A percentile compares a stretch with the other conserved stretches of the same genome.
Evolutionary conservation across 1,140 invertebrate species (phyloP).

Genomic region (Leptinotarsa lineolata): DNA sequence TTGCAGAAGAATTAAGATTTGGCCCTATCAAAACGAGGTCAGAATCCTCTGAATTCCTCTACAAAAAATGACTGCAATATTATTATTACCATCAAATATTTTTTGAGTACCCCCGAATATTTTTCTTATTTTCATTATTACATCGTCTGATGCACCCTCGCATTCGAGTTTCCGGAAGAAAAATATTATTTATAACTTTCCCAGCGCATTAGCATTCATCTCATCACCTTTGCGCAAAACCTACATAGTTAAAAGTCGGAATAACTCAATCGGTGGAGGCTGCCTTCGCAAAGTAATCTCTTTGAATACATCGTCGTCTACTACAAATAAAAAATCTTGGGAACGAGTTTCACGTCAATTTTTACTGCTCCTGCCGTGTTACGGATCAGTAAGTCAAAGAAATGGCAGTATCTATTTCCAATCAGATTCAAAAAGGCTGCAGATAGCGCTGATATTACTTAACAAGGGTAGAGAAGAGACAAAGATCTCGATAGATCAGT

Average conservation of each 20-base stretch:
- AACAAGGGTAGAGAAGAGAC: constrained; percentile 29
- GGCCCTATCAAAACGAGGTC: too few species aligned
- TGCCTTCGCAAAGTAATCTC: constrained; percentile 11
- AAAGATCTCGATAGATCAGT: constrained; percentile 8
- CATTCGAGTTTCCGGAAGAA: too few species aligned
- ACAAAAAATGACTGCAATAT: too few species aligned
- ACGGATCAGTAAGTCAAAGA: constrained; percentile 40
- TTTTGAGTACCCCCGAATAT: too few species aligned
- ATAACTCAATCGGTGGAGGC: background rate
- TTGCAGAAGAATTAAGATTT: too few species aligned
- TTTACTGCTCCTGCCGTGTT: constrained; percentile 29
- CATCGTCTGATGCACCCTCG: too few species aligned
- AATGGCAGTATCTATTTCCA: constrained; percentile 40
- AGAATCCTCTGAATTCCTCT: too few species aligned
- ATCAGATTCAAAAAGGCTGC: constrained; percentile 33
- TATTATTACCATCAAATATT: too few species aligned
- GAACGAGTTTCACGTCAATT: constrained; percentile 31
- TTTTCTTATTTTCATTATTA: too few species aligned
- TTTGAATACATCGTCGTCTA: background rate
- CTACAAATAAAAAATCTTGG: background rate
- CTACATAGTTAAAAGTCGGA: background rate
- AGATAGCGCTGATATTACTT: constrained; percentile 37
- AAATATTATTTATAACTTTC: too few species aligned
- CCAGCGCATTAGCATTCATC: background rate
- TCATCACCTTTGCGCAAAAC: background rate